These are phyloP conservation scores for Pseudomyrmex pallidus DNA, from an alignment of 1,140 invertebrate genomes.

Conservation along the genomic window DNA sequence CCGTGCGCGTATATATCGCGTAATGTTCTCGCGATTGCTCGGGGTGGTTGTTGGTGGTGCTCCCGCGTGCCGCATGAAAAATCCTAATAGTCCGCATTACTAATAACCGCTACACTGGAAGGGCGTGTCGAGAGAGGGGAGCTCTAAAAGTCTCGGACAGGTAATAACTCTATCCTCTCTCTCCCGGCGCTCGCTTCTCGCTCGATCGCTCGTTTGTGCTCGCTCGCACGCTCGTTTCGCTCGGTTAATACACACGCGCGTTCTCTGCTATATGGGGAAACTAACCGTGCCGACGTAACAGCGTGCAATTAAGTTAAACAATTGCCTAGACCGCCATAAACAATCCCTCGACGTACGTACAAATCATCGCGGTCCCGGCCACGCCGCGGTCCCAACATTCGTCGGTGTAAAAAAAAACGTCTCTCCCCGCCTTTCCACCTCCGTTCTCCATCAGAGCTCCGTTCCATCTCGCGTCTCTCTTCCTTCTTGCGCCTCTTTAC, in stretches of 20 bases:
- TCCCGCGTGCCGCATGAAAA: conserved; percentile 67
- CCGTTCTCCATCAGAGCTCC: background rate
- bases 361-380: conserved; percentile 74
- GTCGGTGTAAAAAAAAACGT: conserved; percentile 68
- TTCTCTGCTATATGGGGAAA: conserved; percentile 77
- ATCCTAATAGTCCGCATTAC: conserved; percentile 79
- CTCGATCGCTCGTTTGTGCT: conserved; percentile 15
- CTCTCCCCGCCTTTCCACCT: conserved; percentile 10
- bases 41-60: conserved; percentile 39
- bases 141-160: conserved; percentile 81
- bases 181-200: conserved; percentile 55
- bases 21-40: conserved; percentile 47
- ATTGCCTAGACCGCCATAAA: conserved; percentile 81
- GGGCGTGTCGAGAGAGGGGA: conserved; percentile 75
- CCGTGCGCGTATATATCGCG: conserved; percentile 7
- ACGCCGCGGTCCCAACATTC: conserved; percentile 53
- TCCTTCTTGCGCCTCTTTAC: background rate
- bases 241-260: conserved; percentile 27
- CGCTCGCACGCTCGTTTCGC: conserved; percentile 16
- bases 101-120: conserved; percentile 81
- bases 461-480: conserved; percentile 11
- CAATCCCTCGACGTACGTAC: conserved; percentile 77
- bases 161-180: conserved; percentile 82
- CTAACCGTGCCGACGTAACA: conserved; percentile 80
- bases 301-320: conserved; percentile 84